These are phyloP conservation scores for Loripinus fragilis DNA, from an alignment of 2,888 invertebrate species.

Conservation along the genomic window DNA sequence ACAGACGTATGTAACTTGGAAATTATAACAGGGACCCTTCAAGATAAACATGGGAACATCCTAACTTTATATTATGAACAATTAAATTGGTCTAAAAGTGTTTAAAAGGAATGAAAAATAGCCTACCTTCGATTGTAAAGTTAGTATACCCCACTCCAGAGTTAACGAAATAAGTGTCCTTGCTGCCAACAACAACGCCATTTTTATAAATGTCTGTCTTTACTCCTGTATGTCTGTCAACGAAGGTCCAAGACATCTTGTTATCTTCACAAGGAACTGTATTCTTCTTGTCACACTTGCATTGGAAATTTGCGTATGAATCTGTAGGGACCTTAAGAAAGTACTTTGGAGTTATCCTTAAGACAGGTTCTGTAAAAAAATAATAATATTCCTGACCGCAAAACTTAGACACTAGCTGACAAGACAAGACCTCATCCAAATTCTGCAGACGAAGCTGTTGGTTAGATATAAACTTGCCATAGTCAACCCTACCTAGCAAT, in stretches of 20 bases:
- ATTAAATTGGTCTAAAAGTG: too few relatives aligned
- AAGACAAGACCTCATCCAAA: too few relatives aligned
- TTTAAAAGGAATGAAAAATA: too few relatives aligned
- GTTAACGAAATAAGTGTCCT: slow-evolving; percentile 22
- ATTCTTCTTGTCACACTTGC: slow-evolving; percentile 36
- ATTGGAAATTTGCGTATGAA: slow-evolving; percentile 44
- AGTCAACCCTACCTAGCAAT: too few relatives aligned
- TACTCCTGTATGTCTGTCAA: slow-evolving; percentile 27
- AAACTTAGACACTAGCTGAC: too few relatives aligned
- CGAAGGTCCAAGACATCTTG: slow-evolving; percentile 40
- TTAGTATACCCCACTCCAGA: slow-evolving; percentile 14
- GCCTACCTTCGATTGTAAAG: slow-evolving; percentile 45
- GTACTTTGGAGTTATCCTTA: slow-evolving; percentile 41
- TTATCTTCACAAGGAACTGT: slow-evolving; percentile 30
- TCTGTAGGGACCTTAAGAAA: slow-evolving; percentile 47
- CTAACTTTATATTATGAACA: too few relatives aligned
- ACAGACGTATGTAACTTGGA: too few relatives aligned
- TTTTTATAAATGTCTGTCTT: slow-evolving; percentile 29
- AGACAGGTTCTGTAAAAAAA: slow-evolving; percentile 35
- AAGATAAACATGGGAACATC: too few relatives aligned
- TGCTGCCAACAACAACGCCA: slow-evolving; percentile 23
- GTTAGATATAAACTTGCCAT: too few relatives aligned
- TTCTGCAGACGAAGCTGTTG: too few relatives aligned
- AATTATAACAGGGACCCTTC: too few relatives aligned
- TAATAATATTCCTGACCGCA: too few relatives aligned